Base-by-base conservation (phyloP, 2,113 vertebrate genomes). In the Oncorhynchus tshawytscha region DNA sequence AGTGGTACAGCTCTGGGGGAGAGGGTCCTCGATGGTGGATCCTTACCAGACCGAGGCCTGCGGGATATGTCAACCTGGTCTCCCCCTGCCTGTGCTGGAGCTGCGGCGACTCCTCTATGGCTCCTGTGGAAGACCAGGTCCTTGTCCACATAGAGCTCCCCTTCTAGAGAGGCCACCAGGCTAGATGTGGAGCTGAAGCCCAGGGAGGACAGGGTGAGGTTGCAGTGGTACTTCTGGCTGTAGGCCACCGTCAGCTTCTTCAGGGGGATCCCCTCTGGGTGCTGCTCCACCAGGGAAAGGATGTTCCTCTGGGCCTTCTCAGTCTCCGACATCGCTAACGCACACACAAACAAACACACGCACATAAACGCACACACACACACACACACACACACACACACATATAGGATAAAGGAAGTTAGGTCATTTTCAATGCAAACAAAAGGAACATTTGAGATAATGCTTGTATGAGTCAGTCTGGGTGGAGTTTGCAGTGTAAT, bases 251-350 rank as follows among this genome's bases (percentile, higher is more conserved):
- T 0, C 34, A 94, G 7, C 29, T 18, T 79, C 22, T 78, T 81
- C 51, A 90, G 67, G 27, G 51, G 85, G 77, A 92, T 66, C 5
- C 92, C 93, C 0, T 72, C 11, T 1, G 84, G 85, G 65, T 87
- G 62, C 25, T 81, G 62, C 45, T 70, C 80, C 7, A 92, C 73
- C 71, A 94, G 73, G 9, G 75, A 34, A 45, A 89, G 27, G 3
- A 93, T 29, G 3, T 91, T 82, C 69, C 31, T 18, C 34, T 71
- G 69, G 65, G 71, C 27, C 7, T 51, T 68, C 57, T 85, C 82
- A 88, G 87, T 91, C 34, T 75, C 79, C 22, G 67, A 3, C 24
- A n/a, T 70, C 71, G 29, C 83, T 85, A 24, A 70, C 3, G 7
- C 27, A 3, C 2, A 39, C 54, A 22, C 12, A 4, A 15, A 51